phyloP scores from a whole-genome alignment of 2,888 invertebrate genomes.

The Ennomos quercinarius region DNA sequence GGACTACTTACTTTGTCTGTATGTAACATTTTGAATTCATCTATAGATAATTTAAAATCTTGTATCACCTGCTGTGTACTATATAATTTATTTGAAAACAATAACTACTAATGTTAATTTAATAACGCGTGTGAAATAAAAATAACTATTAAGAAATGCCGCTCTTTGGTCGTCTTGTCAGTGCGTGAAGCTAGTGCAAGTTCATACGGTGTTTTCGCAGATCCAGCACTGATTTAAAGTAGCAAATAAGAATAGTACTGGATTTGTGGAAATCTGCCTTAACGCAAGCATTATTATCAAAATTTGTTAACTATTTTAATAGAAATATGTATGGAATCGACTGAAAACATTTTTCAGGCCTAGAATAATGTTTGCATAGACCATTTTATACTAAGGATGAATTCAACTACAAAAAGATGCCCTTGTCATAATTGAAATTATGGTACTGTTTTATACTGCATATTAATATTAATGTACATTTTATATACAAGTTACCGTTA shows the following conservation, averaged over 20 bases:
- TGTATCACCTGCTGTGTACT: slow-evolving; percentile 7
- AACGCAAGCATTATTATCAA: slow-evolving; percentile 48
- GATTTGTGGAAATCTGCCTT: slow-evolving; percentile 38
- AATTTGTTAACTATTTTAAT: slow-evolving; percentile 53
- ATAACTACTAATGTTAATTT: slow-evolving; percentile 11
- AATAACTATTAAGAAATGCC: slow-evolving; percentile 17
- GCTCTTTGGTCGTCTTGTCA: slow-evolving; percentile 17
- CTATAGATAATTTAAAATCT: slow-evolving; percentile 5
- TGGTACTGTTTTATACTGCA: slow-evolving; percentile 80
- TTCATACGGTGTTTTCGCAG: slow-evolving; percentile 25
- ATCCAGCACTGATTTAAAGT: slow-evolving; percentile 24
- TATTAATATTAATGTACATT: slow-evolving; percentile 76
- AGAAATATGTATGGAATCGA: slow-evolving; percentile 51
- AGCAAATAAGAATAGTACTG: slow-evolving; percentile 29
- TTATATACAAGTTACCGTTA: slow-evolving; percentile 85
- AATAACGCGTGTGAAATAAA: slow-evolving; percentile 21
- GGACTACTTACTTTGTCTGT: slow-evolving; percentile 10
- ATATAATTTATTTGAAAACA: slow-evolving; percentile 18
- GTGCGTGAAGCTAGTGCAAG: slow-evolving; percentile 30
- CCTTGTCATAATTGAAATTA: slow-evolving; percentile 63
- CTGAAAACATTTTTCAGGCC: slow-evolving; percentile 71
- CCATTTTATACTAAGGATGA: slow-evolving; percentile 72
- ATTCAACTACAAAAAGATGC: slow-evolving; percentile 70
- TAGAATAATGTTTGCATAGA: slow-evolving; percentile 73
- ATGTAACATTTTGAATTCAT: slow-evolving; percentile 6